Evolutionary conservation across 2,113 vertebrate species (phyloP), one percentile per base, ranked within the genome.

Genomic region (Rhynchomys soricoides): DNA sequence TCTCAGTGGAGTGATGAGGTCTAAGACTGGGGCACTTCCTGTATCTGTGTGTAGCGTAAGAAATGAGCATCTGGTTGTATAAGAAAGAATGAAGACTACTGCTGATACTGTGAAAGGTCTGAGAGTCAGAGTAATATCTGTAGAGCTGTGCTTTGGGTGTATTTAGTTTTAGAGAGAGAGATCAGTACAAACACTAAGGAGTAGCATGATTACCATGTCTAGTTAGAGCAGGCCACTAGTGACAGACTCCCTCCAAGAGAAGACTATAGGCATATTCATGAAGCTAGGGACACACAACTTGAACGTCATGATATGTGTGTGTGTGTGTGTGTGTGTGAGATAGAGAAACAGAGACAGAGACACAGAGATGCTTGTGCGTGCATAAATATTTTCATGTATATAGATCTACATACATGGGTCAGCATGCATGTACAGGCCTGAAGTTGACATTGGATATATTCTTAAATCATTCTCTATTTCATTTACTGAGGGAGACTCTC

Each of bases 131-230:
- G 45, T 79, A 57, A 89, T 66, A 62, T 83, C 48, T 29, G 31
- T 15, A 90, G 89, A 55, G 19, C 62, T 64, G 10, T 75, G 40
- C 9, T 70, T 83, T 89, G 10, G 50, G 31, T 68, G 73, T 78
- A 59, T 91, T 86, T 88, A 88, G 90, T 97, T 86, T 78, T n/a
- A 85, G 15, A 12, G 26, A 70, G 45, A 89, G 43, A 78, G 7
- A 57, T 77, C 92, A 89, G 43, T 55, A 43, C 37, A 78, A 88
- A 86, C 71, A 86, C n/a, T 52, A 31, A n/a, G 15, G 22, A 43
- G 45, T 13, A 81, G 37, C 66, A 22, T 86, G 48, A 89, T 40
- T 66, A 4, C 10, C 26, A 12, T 73, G 24, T 73, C 13, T 90
- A 77, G n/a, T 66, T 59, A 45, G 57, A 57, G 48, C 6, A 79